These are phyloP conservation scores for Oxygymnocypris stewartii DNA, from an alignment of 2,113 vertebrate species.

Conservation along the genomic window DNA sequence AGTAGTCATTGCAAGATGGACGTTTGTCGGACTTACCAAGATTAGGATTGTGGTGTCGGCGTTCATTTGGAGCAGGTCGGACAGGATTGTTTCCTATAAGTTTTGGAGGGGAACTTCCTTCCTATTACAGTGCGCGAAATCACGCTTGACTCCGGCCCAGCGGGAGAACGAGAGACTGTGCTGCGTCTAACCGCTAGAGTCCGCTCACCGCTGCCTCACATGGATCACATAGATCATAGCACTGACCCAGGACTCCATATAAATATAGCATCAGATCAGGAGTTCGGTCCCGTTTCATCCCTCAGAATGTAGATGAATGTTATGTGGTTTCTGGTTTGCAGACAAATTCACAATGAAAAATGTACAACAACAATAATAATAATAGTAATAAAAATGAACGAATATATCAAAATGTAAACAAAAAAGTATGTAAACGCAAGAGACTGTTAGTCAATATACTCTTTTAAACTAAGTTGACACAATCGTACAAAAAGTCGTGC, in stretches of 20 bases:
- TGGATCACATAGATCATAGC: neutral
- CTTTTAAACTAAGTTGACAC: neutral
- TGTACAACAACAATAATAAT: neutral
- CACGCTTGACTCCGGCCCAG: slow-evolving; percentile 9
- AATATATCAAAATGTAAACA: neutral
- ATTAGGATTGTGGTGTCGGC: neutral
- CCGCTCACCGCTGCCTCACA: neutral
- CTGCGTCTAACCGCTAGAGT: neutral
- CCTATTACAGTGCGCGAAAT: neutral
- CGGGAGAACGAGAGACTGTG: neutral
- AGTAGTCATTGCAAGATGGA: neutral
- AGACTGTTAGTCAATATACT: neutral
- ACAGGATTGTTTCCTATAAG: slow-evolving; percentile 33
- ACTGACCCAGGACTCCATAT: too few species aligned
- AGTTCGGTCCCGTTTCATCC: too few species aligned
- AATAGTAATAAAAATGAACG: neutral
- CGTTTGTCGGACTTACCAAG: slow-evolving; percentile 40
- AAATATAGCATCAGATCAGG: neutral
- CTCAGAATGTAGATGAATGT: too few species aligned
- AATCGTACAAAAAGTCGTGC: neutral
- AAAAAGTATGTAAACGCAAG: neutral
- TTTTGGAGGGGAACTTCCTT: slow-evolving; percentile 45
- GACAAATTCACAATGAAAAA: neutral
- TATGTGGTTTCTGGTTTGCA: neutral
- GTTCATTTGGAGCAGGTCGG: neutral